A percentile compares a stretch with the other conserved stretches of the same genome.
Evolutionary conservation across 2,113 vertebrate species (phyloP).

Genomic region (Seriola quinqueradiata): DNA sequence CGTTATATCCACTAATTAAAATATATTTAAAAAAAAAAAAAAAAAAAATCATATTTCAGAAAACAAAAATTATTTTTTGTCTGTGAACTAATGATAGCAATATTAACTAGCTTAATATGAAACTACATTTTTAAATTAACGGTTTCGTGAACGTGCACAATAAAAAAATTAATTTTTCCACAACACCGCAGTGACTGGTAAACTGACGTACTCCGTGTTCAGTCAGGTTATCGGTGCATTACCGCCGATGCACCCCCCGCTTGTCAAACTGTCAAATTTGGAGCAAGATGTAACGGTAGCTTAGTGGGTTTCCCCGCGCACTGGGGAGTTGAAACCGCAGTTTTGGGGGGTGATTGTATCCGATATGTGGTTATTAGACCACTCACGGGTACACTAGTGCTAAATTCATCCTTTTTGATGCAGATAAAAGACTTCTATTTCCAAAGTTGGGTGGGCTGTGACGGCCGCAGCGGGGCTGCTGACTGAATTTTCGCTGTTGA

Average conservation of each 20-base stretch:
- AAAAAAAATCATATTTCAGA: background rate
- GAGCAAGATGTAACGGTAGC: background rate
- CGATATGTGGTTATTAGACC: no score
- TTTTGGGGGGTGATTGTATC: background rate
- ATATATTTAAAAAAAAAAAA: background rate
- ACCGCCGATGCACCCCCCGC: no score
- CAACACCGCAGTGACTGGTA: background rate
- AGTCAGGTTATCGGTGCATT: background rate
- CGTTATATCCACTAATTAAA: background rate
- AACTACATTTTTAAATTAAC: background rate
- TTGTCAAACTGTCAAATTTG: background rate
- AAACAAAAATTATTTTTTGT: background rate
- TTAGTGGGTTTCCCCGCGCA: background rate
- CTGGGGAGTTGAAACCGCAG: background rate
- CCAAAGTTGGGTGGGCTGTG: background rate
- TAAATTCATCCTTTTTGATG: background rate
- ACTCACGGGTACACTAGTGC: background rate
- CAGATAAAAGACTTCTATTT: background rate
- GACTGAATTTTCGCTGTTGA: slow-evolving; percentile 25
- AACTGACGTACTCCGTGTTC: accelerated
- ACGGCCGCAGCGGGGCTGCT: background rate
- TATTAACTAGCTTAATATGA: background rate
- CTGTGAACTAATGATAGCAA: background rate
- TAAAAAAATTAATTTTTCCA: background rate
- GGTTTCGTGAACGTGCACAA: background rate